Evolutionary conservation across 2,797 vertebrate species (phyloP).

Genomic region (Acipenser ruthenus): DNA sequence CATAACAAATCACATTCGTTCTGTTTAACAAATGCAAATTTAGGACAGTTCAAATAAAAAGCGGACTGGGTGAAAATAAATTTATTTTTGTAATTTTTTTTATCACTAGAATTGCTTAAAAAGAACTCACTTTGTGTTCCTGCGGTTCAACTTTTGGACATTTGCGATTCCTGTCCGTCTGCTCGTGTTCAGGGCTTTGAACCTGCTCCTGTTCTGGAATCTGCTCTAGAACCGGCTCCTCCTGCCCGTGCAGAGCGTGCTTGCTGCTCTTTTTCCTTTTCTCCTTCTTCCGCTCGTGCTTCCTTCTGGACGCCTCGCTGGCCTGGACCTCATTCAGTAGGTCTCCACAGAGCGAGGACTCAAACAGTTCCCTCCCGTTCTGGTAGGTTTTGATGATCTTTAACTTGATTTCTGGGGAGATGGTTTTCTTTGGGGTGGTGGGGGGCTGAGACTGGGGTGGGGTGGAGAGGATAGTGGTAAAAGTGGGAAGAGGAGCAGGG

Average conservation of each 20-base stretch:
- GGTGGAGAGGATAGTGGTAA: conserved; percentile 41
- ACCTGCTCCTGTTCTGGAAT: conserved; percentile 34
- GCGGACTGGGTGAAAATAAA: no score
- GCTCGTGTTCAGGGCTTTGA: conserved; percentile 36
- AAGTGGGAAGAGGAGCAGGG: conserved; percentile 44
- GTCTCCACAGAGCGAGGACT: conserved; percentile 95
- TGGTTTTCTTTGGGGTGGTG: conserved; percentile 87
- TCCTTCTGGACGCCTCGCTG: conserved; percentile 68
- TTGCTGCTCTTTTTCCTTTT: conserved; percentile 89
- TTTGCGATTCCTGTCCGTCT: conserved; percentile 61
- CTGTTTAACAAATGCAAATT: no score
- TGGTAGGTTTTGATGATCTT: conserved; percentile 99
- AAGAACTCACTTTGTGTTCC: conserved; percentile 56
- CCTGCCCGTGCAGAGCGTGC: conserved; percentile 51
- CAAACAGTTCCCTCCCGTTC: conserved; percentile 95
- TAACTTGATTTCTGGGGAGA: conserved; percentile 95
- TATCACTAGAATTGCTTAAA: no score
- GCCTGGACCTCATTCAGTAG: conserved; percentile 89
- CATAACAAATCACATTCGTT: no score
- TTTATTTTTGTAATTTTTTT: no score
- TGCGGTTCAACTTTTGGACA: conserved; percentile 78
- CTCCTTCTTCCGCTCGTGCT: conserved; percentile 92
- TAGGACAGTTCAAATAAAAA: no score
- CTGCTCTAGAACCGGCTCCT: conserved; percentile 34
- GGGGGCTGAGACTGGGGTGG: conserved; percentile 29